These are phyloP conservation scores for Hermetia illucens DNA, from an alignment of 1,140 invertebrate species.

Conservation along the genomic window DNA sequence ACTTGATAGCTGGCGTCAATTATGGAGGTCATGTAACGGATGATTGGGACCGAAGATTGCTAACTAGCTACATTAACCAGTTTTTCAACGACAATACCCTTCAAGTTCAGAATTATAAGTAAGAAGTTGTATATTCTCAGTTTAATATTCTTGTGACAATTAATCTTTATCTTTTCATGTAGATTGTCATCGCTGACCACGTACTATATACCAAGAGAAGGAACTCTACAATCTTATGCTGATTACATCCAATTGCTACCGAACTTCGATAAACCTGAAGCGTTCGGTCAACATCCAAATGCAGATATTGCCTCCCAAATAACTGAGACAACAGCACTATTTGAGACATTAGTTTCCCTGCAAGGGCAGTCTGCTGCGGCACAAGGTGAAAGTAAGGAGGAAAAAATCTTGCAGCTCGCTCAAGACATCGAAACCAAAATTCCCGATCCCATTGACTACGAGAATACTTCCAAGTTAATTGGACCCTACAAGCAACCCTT, in stretches of 20 bases:
- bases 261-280: constrained; percentile 61
- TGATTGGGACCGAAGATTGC: constrained; percentile 76
- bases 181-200: constrained; percentile 48
- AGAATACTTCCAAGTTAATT: constrained; percentile 54
- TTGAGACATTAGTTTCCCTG: constrained; percentile 66
- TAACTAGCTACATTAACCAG: constrained; percentile 67
- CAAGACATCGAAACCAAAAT: constrained; percentile 55
- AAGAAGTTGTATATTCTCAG: constrained; percentile 2
- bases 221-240: constrained; percentile 59
- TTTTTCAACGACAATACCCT: constrained; percentile 60
- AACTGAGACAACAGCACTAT: constrained; percentile 57
- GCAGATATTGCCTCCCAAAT: constrained; percentile 81
- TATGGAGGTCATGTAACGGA: constrained; percentile 92
- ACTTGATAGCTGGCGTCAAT: constrained; percentile 83
- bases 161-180: constrained; percentile 6
- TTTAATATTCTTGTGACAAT: too few species aligned
- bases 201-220: constrained; percentile 71
- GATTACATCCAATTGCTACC: constrained; percentile 66
- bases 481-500: constrained; percentile 54
- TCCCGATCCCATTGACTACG: constrained; percentile 58
- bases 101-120: constrained; percentile 41
- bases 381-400: constrained; percentile 44
- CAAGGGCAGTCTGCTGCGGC: constrained; percentile 47
- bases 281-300: constrained; percentile 80
- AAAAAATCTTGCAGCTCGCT: constrained; percentile 57